phyloP scores from a whole-genome alignment of 2,797 vertebrate species.

The Cichlasoma orientale region DNA sequence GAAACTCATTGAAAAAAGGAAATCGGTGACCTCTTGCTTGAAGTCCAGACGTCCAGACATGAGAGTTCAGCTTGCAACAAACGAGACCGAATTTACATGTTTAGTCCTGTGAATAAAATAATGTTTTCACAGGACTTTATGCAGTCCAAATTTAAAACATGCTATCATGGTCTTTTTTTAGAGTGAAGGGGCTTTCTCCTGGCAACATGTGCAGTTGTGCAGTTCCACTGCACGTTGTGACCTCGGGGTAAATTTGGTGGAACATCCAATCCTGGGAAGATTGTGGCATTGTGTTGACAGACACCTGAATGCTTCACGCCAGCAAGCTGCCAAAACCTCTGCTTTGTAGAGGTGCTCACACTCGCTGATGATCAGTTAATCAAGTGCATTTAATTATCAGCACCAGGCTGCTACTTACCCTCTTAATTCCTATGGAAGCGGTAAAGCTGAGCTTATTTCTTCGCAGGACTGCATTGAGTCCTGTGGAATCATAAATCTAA shows the following conservation, averaged over 20 bases:
- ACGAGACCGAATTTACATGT: too few relatives aligned
- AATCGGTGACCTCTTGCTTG: too few relatives aligned
- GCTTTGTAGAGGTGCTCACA: neutral
- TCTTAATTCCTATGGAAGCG: neutral
- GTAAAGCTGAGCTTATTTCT: neutral
- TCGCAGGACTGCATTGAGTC: neutral
- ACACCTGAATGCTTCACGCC: neutral
- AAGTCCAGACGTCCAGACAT: too few relatives aligned
- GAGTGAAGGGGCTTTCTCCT: too few relatives aligned
- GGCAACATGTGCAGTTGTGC: too few relatives aligned
- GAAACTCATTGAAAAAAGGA: too few relatives aligned
- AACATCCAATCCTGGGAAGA: neutral
- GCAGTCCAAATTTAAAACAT: neutral
- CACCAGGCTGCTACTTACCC: neutral
- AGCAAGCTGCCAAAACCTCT: neutral
- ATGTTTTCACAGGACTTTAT: neutral
- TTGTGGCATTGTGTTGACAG: neutral
- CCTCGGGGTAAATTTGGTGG: too few relatives aligned
- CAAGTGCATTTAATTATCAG: neutral
- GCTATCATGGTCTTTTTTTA: accelerated
- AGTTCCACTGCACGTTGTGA: too few relatives aligned
- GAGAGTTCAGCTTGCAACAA: too few relatives aligned
- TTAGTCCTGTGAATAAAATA: too few relatives aligned
- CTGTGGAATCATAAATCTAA: neutral
- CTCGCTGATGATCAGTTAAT: neutral